Evolutionary conservation across 1,140 invertebrate species (phyloP), one percentile per base, ranked within the genome.

Genomic region (Eueides isabella): DNA sequence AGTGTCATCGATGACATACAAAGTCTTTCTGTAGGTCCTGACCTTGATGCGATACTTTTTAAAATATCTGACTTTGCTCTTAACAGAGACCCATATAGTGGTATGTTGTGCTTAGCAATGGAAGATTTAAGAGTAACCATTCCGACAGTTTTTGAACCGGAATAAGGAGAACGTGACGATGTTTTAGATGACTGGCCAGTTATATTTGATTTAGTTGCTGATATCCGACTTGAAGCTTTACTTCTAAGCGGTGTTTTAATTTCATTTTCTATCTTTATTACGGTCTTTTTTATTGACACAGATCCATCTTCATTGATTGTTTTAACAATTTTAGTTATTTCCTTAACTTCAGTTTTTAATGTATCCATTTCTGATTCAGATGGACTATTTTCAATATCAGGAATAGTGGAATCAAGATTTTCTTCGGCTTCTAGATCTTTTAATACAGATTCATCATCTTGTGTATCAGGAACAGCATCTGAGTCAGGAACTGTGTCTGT

Each of bases 301-400:
- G 85, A 82, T 5, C 87, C 87, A 66, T 89, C 85, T 65, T 82
- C 79, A 66, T 85, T 86, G 75, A 69, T 81, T 5, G 78, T 73
- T 71, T 82, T 80, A 44, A 80, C 71, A 48, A 86, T 80, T 80
- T 84, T 85, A 1, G 77, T 83, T 12, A 88, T 84, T 79, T 86
- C 77, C 73, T 88, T 78, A 38, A 83, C 67, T 63, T 87, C 83
- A 7, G 77, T 83, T 75, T 88, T 83, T 77, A 85, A 81, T 9
- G 72, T 75, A 2, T 82, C 85, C n/a, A 88, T 61, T 61, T 81
- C 79, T 31, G 80, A 74, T 66, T 84, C 79, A 19, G 48, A 38
- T 5, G 70, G 61, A 38, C 31, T 33, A 33, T 38, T 14, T 16
- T 38, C 35, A 38, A 38, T 38, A 14, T 38, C 16, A n/a, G 65